Percentiles rank a stretch among this genome's conserved stretches.
Conservation (phyloP, 2,797 vertebrate species). For the Phoxinus dragarum region DNA sequence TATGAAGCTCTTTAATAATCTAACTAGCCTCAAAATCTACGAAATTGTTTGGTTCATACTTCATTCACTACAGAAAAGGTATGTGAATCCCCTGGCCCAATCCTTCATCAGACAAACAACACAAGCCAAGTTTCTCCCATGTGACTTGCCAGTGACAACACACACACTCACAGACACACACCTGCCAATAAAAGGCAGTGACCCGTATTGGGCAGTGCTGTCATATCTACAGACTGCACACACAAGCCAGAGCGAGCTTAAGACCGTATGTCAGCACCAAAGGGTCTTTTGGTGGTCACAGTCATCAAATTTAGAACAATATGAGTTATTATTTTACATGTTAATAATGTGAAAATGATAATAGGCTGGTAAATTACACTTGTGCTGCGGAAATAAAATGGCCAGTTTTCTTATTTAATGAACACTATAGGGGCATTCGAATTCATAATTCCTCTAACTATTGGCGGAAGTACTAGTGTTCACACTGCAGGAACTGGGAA, state of each 20-base stretch:
- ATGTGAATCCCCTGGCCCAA: slow-evolving; percentile 59
- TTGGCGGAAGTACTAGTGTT: background rate
- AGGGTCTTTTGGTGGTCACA: background rate
- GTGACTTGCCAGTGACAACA: background rate
- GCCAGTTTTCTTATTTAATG: background rate
- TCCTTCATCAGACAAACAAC: slow-evolving; percentile 42
- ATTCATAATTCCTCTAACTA: background rate
- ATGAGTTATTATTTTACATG: background rate
- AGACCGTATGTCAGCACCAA: slow-evolving; percentile 29
- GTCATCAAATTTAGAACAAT: background rate
- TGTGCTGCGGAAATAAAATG: background rate
- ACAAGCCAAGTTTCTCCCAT: slow-evolving; percentile 33
- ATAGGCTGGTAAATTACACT: background rate
- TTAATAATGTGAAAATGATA: background rate
- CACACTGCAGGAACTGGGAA: background rate
- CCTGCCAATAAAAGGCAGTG: slow-evolving; percentile 43
- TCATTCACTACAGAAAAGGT: slow-evolving; percentile 68
- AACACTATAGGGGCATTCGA: background rate
- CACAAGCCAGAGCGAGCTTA: slow-evolving; percentile 27
- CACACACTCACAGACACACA: background rate
- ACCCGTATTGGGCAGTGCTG: slow-evolving; percentile 14
- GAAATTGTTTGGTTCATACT: slow-evolving; percentile 71
- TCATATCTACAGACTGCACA: slow-evolving; percentile 33
- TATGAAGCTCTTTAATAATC: background rate
- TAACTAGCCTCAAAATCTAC: slow-evolving; percentile 4